phyloP scores from a whole-genome alignment of 1,140 invertebrate genomes.

The Drosophila subobscura region DNA sequence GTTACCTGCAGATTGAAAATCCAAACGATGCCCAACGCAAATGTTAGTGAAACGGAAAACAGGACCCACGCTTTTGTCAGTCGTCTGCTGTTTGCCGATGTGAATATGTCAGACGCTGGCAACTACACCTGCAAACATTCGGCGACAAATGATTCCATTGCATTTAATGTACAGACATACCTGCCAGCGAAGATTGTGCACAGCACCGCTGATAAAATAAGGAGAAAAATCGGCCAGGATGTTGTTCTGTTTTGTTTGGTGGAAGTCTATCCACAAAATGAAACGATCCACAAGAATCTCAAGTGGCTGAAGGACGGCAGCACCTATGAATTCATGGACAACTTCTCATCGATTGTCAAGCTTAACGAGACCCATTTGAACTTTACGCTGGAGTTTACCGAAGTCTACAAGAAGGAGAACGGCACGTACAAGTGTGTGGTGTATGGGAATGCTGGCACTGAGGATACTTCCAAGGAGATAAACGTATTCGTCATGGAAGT shows the following conservation, averaged over 20 bases:
- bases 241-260: conserved; percentile 85
- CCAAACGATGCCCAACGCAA: conserved; percentile 31
- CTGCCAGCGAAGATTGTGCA: conserved; percentile 84
- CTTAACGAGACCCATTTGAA: conserved; percentile 86
- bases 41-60: conserved; percentile 26
- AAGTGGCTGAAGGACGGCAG: conserved; percentile 86
- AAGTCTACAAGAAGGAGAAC: conserved; percentile 87
- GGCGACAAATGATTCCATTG: conserved; percentile 61
- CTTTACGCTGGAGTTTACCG: conserved; percentile 85
- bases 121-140: conserved; percentile 84
- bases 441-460: conserved; percentile 52
- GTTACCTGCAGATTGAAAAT: conserved; percentile 38
- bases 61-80: conserved; percentile 43
- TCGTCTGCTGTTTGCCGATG: conserved; percentile 63
- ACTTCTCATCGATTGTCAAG: conserved; percentile 65
- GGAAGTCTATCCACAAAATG: conserved; percentile 86
- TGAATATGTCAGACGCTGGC: conserved; percentile 84
- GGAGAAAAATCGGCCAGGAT: conserved; percentile 84
- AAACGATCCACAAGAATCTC: conserved; percentile 78
- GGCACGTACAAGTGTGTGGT: conserved; percentile 87
- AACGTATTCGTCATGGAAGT: conserved; percentile 87
- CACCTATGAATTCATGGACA: conserved; percentile 76
- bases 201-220: conserved; percentile 83
- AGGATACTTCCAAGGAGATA: conserved; percentile 63
- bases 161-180: conserved; percentile 81